Evolutionary conservation across 2,888 invertebrate genomes (phyloP), one percentile per base, ranked within the genome.

Genomic region (Sthenelais limicola): DNA sequence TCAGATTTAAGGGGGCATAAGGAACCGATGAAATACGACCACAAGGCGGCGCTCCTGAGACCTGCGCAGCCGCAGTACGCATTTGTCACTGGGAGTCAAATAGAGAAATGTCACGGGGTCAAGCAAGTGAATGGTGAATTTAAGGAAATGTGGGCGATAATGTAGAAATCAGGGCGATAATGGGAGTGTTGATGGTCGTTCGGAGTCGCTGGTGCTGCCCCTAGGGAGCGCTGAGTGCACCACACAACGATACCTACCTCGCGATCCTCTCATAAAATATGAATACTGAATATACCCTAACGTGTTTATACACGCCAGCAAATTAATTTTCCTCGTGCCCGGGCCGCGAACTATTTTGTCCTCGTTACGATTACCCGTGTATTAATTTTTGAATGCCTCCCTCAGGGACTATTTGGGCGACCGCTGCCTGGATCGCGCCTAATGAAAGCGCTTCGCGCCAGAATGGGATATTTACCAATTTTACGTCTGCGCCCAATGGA

Each of bases 341-440:
- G 67, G 26, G 47, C 48, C 28, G 48, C 48, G 47, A 48, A 67
- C 67, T 67, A 33, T 51, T 30, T 32, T 30, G 33, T 51, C 26
- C 48, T 51, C 70, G 51, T 51, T 70, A 49, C 38, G 66, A 67
- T 66, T 72, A 66, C 47, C 67, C 47, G 48, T 51, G 58, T 72
- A 72, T 72, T 72, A 72, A 72, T 72, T 72, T 72, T 67, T 67
- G 35, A 72, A 72, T 72, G 66, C 21, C 18, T 28, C 72, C 72
- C 67, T 12, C n/a, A 67, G 33, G 72, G 43, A 26, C 38, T 24
- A 66, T 67, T 62, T 15, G 62, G 12, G 3, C 38, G 62, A 26
- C n/a, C n/a, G n/a, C n/a, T n/a, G n/a, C 62, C 38, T 12, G 38
- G 62, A 35, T 38, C 43, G 24, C 38, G 62, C 62, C 62, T 38